Evolutionary conservation across 2,797 vertebrate species (phyloP), one percentile per base, ranked within the genome.

Genomic region (Oreortyx pictus): DNA sequence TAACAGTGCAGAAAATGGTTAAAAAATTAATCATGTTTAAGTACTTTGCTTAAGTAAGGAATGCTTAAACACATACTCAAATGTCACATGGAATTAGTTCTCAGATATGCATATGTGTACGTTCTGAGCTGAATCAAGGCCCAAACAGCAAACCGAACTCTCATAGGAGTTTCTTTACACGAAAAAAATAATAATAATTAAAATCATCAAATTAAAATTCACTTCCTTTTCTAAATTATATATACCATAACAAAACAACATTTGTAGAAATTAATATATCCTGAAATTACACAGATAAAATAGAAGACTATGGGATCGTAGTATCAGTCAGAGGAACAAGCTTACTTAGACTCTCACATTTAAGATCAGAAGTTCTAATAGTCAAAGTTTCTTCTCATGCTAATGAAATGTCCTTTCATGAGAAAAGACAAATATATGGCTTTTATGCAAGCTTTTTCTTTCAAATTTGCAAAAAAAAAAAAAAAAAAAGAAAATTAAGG

Each of bases 1-100:
- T 27, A 16, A 56, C 78, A 93, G 11, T 33, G 43, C n/a, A 91
- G 65, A 62, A 92, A 82, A 86, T 4, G 27, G 27, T 70, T 83
- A 13, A 89, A 87, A 90, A 85, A 71, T 19, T 90, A 82, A 62
- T 7, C 8, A 67, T 72, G 39, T 79, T 88, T 81, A 86, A 84
- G 14, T 39, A 37, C 29, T 82, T 78, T 3, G 1, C 60, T 86
- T 86, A 78, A 31, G 73, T 54, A 6, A 68, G 20, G 33, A 92
- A 57, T 82, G 16, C 77, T 95, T 79, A 61, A 89, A 73, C 27
- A 76, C 11, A 67, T 76, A 83, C 13, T 78, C 47, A 59, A 76
- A 78, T 41, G 47, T 41, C 71, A 79, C 44, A 83, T 4, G 47
- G 33, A 72, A 66, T 56, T 71, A 73, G 16, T 4, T 11, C 67